Conservation (phyloP, 2,888 invertebrate genomes). For the Dromius quadrimaculatus region DNA sequence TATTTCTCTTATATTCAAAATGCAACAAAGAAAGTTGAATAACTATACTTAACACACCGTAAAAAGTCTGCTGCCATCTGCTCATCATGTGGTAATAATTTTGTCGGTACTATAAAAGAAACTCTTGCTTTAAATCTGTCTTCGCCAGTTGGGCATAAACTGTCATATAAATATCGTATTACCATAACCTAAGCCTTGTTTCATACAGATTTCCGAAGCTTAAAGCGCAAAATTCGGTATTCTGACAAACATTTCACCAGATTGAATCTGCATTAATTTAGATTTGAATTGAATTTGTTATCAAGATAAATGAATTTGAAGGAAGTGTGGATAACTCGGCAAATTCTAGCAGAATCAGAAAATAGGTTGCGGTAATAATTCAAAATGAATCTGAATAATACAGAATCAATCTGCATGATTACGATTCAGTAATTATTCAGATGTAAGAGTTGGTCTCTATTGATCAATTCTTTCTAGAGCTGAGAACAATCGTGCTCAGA, state of each 20-base stretch:
- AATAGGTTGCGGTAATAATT: too few relatives aligned
- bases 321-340: too few relatives aligned
- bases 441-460: too few relatives aligned
- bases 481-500: too few relatives aligned
- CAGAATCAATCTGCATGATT: too few relatives aligned
- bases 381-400: too few relatives aligned
- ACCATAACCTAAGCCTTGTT: conserved; percentile 28
- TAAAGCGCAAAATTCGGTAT: conserved; percentile 9
- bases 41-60: background rate
- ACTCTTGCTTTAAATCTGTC: conserved; percentile 48
- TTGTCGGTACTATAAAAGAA: conserved; percentile 39
- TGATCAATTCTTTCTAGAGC: too few relatives aligned
- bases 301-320: too few relatives aligned
- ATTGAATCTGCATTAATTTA: conserved; percentile 14
- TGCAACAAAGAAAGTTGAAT: conserved; percentile 30
- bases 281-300: conserved; percentile 9
- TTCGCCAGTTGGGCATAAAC: conserved; percentile 29
- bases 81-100: conserved; percentile 38
- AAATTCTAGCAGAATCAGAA: too few relatives aligned
- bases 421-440: too few relatives aligned
- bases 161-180: conserved; percentile 44
- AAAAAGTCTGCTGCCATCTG: conserved; percentile 36
- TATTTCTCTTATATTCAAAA: background rate
- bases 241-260: conserved; percentile 6
- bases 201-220: too few relatives aligned